phyloP scores from a whole-genome alignment of 2,888 invertebrate genomes.

The Megalurothrips usitatus region DNA sequence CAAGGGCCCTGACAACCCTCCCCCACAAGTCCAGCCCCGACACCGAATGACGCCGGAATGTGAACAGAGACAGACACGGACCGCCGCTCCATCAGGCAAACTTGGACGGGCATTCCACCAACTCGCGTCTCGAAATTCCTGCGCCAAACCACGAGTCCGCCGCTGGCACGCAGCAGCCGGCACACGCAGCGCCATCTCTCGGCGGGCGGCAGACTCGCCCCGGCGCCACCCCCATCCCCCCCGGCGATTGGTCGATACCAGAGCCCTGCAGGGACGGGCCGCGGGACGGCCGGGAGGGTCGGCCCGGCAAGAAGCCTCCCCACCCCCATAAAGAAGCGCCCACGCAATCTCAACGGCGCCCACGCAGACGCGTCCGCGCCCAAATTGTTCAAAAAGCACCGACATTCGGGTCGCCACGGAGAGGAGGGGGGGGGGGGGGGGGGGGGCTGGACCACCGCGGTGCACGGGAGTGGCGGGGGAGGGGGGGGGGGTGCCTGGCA shows the following conservation, averaged over 20 bases:
- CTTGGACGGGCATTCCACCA: neutral
- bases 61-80: too few relatives aligned
- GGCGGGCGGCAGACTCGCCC: neutral
- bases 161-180: neutral
- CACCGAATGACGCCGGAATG: too few relatives aligned
- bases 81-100: too few relatives aligned
- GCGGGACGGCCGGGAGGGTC: too few relatives aligned
- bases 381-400: too few relatives aligned
- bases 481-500: neutral
- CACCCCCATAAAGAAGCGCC: too few relatives aligned
- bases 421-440: neutral
- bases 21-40: too few relatives aligned
- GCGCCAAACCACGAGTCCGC: neutral
- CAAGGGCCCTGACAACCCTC: too few relatives aligned
- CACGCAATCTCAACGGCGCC: too few relatives aligned
- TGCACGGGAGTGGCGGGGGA: neutral
- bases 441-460: neutral
- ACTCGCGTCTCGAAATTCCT: neutral
- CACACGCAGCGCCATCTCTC: constrained; percentile 8
- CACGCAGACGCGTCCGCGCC: too few relatives aligned
- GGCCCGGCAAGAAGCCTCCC: too few relatives aligned
- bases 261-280: neutral
- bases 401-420: too few relatives aligned
- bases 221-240: neutral
- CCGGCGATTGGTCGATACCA: neutral